phyloP scores from a whole-genome alignment of 2,113 vertebrate genomes.

The Tragelaphus strepsiceros region DNA sequence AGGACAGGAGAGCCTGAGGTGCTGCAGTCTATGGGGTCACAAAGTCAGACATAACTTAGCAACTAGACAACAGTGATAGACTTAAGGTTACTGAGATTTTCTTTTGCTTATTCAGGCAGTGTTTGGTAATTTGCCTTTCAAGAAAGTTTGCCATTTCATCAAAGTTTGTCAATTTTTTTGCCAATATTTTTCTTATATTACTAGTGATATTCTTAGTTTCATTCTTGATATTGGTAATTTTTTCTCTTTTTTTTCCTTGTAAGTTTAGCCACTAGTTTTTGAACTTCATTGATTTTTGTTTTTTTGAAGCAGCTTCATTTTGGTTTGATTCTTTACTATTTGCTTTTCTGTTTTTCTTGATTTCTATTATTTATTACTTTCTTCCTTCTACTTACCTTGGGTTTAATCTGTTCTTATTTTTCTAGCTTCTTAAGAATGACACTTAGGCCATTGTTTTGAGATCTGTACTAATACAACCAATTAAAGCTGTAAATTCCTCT shows the following conservation, averaged over 20 bases:
- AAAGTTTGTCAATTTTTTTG: neutral
- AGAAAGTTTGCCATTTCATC: neutral
- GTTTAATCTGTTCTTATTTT: neutral
- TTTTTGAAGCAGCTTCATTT: neutral
- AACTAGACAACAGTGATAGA: neutral
- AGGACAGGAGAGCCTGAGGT: neutral
- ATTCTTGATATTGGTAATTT: neutral
- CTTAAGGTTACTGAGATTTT: neutral
- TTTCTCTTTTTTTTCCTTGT: neutral
- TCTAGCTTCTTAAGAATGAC: neutral
- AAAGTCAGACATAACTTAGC: neutral
- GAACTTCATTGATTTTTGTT: neutral
- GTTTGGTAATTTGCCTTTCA: neutral
- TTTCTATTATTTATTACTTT: neutral
- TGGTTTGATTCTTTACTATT: neutral
- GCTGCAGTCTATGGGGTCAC: neutral
- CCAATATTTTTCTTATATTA: neutral
- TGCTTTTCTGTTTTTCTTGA: neutral
- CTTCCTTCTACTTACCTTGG: neutral
- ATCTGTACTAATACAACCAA: neutral
- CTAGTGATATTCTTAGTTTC: neutral
- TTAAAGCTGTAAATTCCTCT: neutral
- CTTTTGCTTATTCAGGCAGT: neutral
- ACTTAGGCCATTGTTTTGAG: neutral
- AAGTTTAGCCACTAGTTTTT: neutral